Evolutionary conservation across 2,888 invertebrate species (phyloP).

Genomic region (Neria commutata): DNA sequence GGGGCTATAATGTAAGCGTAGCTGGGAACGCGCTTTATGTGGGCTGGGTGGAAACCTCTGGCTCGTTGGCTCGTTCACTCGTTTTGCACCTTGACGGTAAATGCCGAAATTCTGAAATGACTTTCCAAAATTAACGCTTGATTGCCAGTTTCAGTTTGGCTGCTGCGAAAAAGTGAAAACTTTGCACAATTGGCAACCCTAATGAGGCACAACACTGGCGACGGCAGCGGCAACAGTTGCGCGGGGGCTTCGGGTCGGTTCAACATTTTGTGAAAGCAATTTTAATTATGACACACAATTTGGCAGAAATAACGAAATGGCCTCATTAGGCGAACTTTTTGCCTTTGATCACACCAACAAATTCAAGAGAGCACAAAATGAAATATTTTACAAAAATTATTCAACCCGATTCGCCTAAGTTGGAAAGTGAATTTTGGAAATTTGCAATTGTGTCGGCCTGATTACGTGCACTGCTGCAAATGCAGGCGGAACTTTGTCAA

Average conservation of each 20-base stretch:
- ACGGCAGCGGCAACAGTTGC: not conserved
- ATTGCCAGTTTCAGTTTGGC: not conserved
- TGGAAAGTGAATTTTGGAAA: not conserved
- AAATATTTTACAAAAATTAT: not conserved
- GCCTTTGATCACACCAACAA: not conserved
- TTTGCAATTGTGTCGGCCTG: too few species aligned
- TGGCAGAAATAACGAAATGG: not conserved
- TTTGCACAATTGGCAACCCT: not conserved
- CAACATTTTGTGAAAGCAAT: not conserved
- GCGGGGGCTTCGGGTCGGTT: not conserved
- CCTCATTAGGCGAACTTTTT: not conserved
- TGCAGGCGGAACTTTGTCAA: too few species aligned
- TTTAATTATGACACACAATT: constrained; percentile 1
- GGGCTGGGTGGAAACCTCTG: too few species aligned
- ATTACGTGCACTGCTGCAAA: too few species aligned
- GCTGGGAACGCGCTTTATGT: too few species aligned
- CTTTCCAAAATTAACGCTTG: not conserved
- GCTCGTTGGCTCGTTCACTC: not conserved
- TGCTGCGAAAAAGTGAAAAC: not conserved
- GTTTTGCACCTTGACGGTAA: not conserved
- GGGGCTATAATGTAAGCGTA: not conserved
- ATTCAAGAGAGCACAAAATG: not conserved
- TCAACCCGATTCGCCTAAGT: too few species aligned
- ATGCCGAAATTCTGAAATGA: not conserved
- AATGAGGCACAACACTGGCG: not conserved